Base-by-base conservation (phyloP, 2,797 vertebrate species). In the Sebastes oblongus region DNA sequence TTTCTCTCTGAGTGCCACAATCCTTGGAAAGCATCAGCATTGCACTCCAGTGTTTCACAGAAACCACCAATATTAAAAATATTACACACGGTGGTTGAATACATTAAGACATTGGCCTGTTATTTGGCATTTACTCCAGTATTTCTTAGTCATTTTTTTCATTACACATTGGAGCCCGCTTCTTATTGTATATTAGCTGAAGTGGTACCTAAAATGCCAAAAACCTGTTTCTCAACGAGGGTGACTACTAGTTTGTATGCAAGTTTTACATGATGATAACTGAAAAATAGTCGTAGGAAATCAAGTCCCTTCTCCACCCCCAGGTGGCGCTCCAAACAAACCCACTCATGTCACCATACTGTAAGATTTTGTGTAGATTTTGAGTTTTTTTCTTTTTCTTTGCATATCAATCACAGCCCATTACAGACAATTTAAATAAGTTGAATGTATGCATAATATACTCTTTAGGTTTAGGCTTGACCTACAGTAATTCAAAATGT, bases 361-460 rank as follows among this genome's bases (percentile, higher is more conserved):
- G 73, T 78, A 78, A 54, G 34, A 72, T 42, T 78, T 75, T 70
- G 11, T 66, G 3, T 75, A 65, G 39, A 81, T 46, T 62, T 3
- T 66, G 66, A 66, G 39, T 5, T 1, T 16, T 66, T 24, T 39
- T 30, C 24, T 62, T 30, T 62, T 52, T 50, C 32, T 80, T 77
- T 81, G 52, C 88, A 89, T 91, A 86, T 93, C 92, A 90, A 80
- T 89, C 84, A 80, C 46, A 81, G 29, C 59, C 72, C 52, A 52
- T 68, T 74, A 72, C 72, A 87, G 88, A 91, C 88, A 85, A 90
- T 88, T 92, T 3, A 88, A 77, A 84, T 87, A 52, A 77, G 80
- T 75, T 90, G 92, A 95, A 94, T 95, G 93, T 94, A 93, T 89
- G 84, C 78, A 84, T 82, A 71, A 50, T 86, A 22, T 86, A 68